These are phyloP conservation scores for Ptycholaimellus sp. DNA, from an alignment of 2,888 invertebrate species.

Conservation along the genomic window DNA sequence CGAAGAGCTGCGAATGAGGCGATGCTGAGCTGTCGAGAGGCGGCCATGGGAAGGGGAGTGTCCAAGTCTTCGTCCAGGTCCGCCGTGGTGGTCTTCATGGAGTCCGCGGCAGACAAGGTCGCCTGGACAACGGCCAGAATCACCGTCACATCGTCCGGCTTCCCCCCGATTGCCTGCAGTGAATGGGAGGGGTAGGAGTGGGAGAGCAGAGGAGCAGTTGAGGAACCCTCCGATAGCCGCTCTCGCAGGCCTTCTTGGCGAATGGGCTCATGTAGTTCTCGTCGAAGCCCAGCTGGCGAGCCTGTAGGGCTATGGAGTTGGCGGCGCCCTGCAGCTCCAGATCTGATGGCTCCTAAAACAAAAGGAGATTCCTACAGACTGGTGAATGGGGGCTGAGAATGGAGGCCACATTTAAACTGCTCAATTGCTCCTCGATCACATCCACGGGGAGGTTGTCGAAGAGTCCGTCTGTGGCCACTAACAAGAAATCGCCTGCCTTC, in stretches of 20 bases:
- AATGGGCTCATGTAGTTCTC: constrained; percentile 84
- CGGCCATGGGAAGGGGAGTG: no score
- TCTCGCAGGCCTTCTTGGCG: constrained; percentile 66
- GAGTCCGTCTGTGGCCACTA: constrained; percentile 87
- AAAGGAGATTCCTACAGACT: background rate
- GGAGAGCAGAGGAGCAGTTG: background rate
- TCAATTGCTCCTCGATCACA: constrained; percentile 60
- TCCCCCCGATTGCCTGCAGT: constrained; percentile 51
- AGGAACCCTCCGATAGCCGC: constrained; percentile 49
- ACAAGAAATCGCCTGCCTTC: constrained; percentile 63
- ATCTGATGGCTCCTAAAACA: constrained; percentile 21
- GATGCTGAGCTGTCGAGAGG: no score
- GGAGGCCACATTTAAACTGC: constrained; percentile 28
- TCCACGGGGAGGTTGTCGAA: constrained; percentile 90
- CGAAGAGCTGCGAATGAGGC: no score
- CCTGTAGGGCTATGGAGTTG: constrained; percentile 81
- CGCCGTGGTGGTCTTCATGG: no score
- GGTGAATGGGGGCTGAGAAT: background rate
- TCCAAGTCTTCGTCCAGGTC: no score
- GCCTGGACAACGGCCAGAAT: constrained; percentile 75
- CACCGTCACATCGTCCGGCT: constrained; percentile 95
- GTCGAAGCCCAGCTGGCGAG: constrained; percentile 72
- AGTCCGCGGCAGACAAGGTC: no score
- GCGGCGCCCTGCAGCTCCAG: constrained; percentile 54
- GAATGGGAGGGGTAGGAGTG: constrained; percentile 33